Evolutionary conservation across 2,113 vertebrate genomes (phyloP).

Genomic region (Notarius lentiginosus): DNA sequence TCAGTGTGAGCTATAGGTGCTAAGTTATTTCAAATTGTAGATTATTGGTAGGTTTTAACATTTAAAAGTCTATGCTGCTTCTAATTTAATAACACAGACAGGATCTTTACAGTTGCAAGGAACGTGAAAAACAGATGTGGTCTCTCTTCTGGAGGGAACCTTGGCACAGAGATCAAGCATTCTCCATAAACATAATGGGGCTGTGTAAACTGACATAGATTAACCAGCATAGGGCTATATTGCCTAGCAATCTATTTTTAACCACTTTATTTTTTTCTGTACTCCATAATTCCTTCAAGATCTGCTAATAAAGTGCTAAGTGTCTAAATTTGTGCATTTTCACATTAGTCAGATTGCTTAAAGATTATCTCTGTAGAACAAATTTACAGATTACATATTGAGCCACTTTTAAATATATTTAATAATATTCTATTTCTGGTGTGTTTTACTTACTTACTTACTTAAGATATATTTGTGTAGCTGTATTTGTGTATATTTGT

Average conservation of each 20-base stretch:
- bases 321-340: conserved; percentile 15
- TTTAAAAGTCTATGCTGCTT: conserved; percentile 62
- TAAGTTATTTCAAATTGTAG: conserved; percentile 58
- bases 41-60: conserved; percentile 58
- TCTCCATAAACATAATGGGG: conserved; percentile 39
- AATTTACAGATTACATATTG: not conserved
- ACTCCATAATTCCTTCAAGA: conserved; percentile 37
- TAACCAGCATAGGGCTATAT: conserved; percentile 29
- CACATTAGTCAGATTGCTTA: conserved; percentile 36
- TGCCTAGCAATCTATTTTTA: conserved; percentile 49
- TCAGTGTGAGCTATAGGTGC: conserved; percentile 35
- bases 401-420: conserved; percentile 10
- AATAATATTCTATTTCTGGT: not conserved
- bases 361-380: conserved; percentile 14
- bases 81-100: conserved; percentile 63
- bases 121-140: conserved; percentile 72
- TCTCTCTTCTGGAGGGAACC: conserved; percentile 62
- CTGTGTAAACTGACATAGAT: conserved; percentile 30
- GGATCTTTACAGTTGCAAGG: conserved; percentile 59
- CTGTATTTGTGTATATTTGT: not conserved
- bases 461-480: conserved; percentile 1
- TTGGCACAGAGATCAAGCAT: conserved; percentile 52
- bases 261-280: conserved; percentile 23
- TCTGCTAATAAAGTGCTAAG: conserved; percentile 46
- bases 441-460: not conserved